Conservation (phyloP, 2,797 vertebrate genomes). For the Leuciscus waleckii region DNA sequence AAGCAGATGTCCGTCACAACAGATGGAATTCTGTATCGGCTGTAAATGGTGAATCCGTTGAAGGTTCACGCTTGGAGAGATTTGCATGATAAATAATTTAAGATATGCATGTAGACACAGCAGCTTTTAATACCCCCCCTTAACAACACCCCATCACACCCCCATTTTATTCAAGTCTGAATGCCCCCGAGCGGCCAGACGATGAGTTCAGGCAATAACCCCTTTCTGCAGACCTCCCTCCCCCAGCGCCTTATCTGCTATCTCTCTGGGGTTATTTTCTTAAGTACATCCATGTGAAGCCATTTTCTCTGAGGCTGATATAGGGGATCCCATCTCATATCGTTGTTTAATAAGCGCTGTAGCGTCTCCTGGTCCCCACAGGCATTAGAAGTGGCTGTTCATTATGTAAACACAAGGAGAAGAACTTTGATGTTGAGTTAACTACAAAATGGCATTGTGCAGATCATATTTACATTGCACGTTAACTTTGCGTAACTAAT, state of each 20-base stretch:
- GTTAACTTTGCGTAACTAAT: not conserved
- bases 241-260: constrained; percentile 15
- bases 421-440: constrained; percentile 22
- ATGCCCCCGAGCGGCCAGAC: constrained; percentile 47
- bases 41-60: constrained; percentile 72
- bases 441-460: not conserved
- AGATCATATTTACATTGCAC: constrained; percentile 15
- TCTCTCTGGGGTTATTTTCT: constrained; percentile 42
- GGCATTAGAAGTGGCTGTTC: not conserved
- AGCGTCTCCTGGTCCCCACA: not conserved
- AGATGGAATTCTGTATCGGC: constrained; percentile 64
- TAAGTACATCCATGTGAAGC: constrained; percentile 48
- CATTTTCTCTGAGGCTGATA: constrained; percentile 37
- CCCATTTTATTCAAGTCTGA: constrained; percentile 52
- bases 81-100: constrained; percentile 85
- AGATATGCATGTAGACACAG: constrained; percentile 76
- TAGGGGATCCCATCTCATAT: constrained; percentile 9
- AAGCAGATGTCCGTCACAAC: constrained; percentile 55
- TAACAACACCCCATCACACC: constrained; percentile 36
- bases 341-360: constrained; percentile 9
- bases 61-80: constrained; percentile 68
- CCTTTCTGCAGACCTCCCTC: constrained; percentile 26
- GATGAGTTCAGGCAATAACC: constrained; percentile 49
- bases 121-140: constrained; percentile 44
- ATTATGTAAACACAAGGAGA: not conserved